Percentiles rank a stretch among this genome's conserved stretches.
Conservation (phyloP, 2,888 invertebrate genomes). For the Allophyes oxyacanthae region DNA sequence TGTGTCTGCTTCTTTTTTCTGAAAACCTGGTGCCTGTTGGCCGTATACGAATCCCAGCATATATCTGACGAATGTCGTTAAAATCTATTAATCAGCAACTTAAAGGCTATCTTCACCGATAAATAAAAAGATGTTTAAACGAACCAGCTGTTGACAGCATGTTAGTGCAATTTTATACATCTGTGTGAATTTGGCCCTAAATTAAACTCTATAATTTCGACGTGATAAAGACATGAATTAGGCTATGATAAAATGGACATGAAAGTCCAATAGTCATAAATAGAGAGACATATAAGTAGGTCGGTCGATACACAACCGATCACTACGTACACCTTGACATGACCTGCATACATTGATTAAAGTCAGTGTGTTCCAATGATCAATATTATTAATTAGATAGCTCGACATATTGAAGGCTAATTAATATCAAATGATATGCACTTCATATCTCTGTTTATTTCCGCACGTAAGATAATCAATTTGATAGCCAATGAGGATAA, state of each 20-base stretch:
- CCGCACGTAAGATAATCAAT: conserved; percentile 1
- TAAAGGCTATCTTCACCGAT: too few relatives aligned
- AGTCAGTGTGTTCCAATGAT: conserved; percentile 7
- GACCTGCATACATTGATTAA: conserved; percentile 25
- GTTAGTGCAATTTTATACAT: too few relatives aligned
- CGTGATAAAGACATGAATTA: neutral
- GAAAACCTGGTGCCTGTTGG: too few relatives aligned
- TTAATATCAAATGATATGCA: conserved; percentile 15
- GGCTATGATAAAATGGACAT: neutral
- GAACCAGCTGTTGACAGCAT: too few relatives aligned
- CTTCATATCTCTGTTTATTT: conserved; percentile 14
- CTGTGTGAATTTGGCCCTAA: too few relatives aligned
- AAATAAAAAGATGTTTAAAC: too few relatives aligned
- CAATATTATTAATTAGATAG: conserved; percentile 13
- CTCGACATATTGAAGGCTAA: conserved; percentile 7
- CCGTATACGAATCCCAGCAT: too few relatives aligned
- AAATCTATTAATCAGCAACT: too few relatives aligned
- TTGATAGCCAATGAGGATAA: neutral
- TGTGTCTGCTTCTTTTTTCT: too few relatives aligned
- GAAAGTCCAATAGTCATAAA: conserved; percentile 16
- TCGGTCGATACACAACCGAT: conserved; percentile 46
- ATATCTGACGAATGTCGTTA: too few relatives aligned
- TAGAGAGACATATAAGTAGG: conserved; percentile 39
- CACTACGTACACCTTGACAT: conserved; percentile 51
- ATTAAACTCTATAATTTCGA: too few relatives aligned